Conservation (phyloP, 2,888 invertebrate species). For the Nomada lathburiana region DNA sequence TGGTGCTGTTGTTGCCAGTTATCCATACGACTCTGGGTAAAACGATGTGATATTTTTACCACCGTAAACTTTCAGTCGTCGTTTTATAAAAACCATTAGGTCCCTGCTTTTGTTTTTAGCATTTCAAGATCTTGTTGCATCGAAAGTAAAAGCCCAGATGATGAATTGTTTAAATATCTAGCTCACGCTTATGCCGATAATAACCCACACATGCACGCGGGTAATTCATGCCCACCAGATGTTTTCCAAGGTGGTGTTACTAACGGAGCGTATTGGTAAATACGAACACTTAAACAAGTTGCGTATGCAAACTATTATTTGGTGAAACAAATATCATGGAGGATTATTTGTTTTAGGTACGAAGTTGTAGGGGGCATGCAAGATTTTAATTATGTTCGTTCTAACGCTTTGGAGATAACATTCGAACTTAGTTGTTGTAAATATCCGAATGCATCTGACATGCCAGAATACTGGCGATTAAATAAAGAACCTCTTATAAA, state of each 20-base stretch:
- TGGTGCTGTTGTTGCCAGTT: slow-evolving; percentile 99
- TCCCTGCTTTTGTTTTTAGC: slow-evolving; percentile 30
- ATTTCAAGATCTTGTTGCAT: slow-evolving; percentile 88
- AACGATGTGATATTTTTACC: slow-evolving; percentile 78
- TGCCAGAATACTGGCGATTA: slow-evolving; percentile 92
- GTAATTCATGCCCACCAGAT: slow-evolving; percentile 90
- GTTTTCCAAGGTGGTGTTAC: slow-evolving; percentile 92
- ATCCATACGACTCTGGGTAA: slow-evolving; percentile 95
- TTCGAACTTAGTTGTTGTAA: slow-evolving; percentile 98
- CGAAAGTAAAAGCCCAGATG: slow-evolving; percentile 93
- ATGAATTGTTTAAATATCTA: slow-evolving; percentile 91
- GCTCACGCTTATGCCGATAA: slow-evolving; percentile 91
- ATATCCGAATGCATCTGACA: slow-evolving; percentile 90
- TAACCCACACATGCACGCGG: slow-evolving; percentile 91
- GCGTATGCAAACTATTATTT: slow-evolving; percentile 5
- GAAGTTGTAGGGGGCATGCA: slow-evolving; percentile 95
- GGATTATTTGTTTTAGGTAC: slow-evolving; percentile 78
- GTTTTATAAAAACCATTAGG: not conserved
- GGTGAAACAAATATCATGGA: not conserved
- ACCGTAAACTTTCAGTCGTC: slow-evolving; percentile 66
- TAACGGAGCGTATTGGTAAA: slow-evolving; percentile 97
- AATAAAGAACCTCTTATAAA: slow-evolving; percentile 94
- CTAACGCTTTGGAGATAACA: slow-evolving; percentile 98
- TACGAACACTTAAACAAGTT: slow-evolving; percentile 74
- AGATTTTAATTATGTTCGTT: slow-evolving; percentile 98